A percentile compares a stretch with the other conserved stretches of the same genome.
These are phyloP conservation scores for Archivesica marissinica DNA, from an alignment of 1,140 invertebrate species.

Conservation along the genomic window DNA sequence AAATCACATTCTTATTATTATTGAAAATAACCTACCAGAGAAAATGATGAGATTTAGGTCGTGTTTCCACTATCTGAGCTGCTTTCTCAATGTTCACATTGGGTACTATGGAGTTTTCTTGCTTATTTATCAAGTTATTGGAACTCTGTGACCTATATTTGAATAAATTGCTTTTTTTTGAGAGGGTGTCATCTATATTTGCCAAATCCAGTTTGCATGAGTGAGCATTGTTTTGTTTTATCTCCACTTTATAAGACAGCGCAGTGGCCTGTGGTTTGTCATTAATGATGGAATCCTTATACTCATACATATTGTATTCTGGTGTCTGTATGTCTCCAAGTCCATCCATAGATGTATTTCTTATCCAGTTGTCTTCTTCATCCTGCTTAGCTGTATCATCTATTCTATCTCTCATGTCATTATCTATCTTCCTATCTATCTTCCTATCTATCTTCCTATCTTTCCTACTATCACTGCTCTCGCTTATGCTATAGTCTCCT, in stretches of 20 bases:
- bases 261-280: not conserved
- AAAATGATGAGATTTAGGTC: conserved; percentile 39
- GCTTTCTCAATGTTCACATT: conserved; percentile 17
- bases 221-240: not conserved
- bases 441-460: not conserved
- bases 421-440: not conserved
- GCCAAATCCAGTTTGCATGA: not conserved
- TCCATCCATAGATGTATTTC: not conserved
- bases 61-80: conserved; percentile 16
- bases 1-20: too few species aligned
- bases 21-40: conserved; percentile 39
- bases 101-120: not conserved
- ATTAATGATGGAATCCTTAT: not conserved
- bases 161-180: not conserved
- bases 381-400: not conserved
- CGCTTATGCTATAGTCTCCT: not conserved
- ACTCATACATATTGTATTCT: not conserved
- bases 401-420: not conserved
- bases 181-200: not conserved
- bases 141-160: conserved; percentile 43
- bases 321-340: not conserved
- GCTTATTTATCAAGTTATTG: not conserved
- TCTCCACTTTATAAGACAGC: not conserved
- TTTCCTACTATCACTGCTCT: not conserved
- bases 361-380: conserved; percentile 2